These are phyloP conservation scores for Diorhabda carinulata DNA, from an alignment of 1,140 invertebrate species.

Conservation along the genomic window DNA sequence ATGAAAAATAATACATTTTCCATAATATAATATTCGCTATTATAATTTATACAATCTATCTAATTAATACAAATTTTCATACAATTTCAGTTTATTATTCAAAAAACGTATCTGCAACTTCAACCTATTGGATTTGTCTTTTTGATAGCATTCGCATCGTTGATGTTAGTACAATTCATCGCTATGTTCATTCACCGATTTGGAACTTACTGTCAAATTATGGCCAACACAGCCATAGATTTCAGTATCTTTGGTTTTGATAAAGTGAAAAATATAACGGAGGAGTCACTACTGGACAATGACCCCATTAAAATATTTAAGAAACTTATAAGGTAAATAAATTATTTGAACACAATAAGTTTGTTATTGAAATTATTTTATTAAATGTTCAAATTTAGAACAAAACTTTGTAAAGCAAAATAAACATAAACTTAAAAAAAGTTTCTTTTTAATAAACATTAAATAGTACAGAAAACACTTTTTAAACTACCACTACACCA, in stretches of 20 bases:
- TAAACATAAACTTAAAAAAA: too few relatives aligned
- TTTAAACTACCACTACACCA: too few relatives aligned
- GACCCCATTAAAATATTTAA: slow-evolving; percentile 29
- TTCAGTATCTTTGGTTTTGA: slow-evolving; percentile 41
- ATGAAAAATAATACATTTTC: too few relatives aligned
- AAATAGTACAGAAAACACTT: too few relatives aligned
- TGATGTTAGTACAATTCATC: slow-evolving; percentile 74
- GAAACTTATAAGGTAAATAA: slow-evolving; percentile 22
- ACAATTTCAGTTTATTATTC: slow-evolving; percentile 46
- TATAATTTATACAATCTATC: neutral
- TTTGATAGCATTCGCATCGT: slow-evolving; percentile 66
- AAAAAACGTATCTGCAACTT: slow-evolving; percentile 57
- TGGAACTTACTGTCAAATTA: slow-evolving; percentile 76
- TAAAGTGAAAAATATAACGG: slow-evolving; percentile 29
- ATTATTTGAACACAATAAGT: too few relatives aligned
- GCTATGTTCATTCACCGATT: slow-evolving; percentile 84
- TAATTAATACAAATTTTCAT: neutral
- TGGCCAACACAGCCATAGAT: slow-evolving; percentile 67
- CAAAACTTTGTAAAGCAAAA: too few relatives aligned
- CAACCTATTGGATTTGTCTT: slow-evolving; percentile 78
- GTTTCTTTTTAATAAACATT: too few relatives aligned
- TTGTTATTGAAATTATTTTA: too few relatives aligned
- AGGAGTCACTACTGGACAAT: slow-evolving; percentile 24
- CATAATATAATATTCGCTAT: too few relatives aligned
- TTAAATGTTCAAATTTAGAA: too few relatives aligned